Evolutionary conservation across 2,797 vertebrate species (phyloP), one percentile per base, ranked within the genome.

Genomic region (Sebastes iracundus): DNA sequence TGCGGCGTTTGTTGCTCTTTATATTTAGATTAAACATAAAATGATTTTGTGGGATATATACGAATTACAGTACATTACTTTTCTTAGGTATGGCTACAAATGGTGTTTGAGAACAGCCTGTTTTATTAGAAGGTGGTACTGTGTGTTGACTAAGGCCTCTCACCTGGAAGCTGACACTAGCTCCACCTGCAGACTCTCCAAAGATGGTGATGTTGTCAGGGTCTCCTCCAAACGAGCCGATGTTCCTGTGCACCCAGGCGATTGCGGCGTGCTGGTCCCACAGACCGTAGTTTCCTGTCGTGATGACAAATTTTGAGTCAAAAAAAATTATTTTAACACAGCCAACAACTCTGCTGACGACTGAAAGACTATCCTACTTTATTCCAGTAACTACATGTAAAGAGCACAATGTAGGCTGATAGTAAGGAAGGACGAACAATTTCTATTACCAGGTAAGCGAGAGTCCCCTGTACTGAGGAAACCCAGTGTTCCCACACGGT

Each of bases 201-300:
- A 99, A 99, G 86, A 99, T 2, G 32, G 98, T 99, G 89, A 99
- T 94, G 91, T 96, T 99, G 74, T 95, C 61, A 0, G 98, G 96
- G 91, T 99, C 95, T 7, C 98, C 98, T 5, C 98, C 98, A 8
- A 99, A 99, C 20, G 94, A 94, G 0, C 76, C 95, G 70, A 99
- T 99, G 91, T 99, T 99, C 84, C 97, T 97, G 95, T 98, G 95
- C 68, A 99, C 98, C 98, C 98, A 99, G 2, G 96, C 93, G 0
- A 99, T 99, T 78, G 97, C 97, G 65, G 97, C 96, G 0, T 99
- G 98, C 95, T 99, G 98, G 82, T 99, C 98, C 95, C 97, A 97
- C 64, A 99, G 95, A 4, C 97, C 98, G 0, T 97, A 99, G 93
- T 99, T 99, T 77, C 82, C 82, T 77, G 22, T 46, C 3, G 3